phyloP scores from a whole-genome alignment of 2,113 vertebrate species.

The Pachyramphus minor region DNA sequence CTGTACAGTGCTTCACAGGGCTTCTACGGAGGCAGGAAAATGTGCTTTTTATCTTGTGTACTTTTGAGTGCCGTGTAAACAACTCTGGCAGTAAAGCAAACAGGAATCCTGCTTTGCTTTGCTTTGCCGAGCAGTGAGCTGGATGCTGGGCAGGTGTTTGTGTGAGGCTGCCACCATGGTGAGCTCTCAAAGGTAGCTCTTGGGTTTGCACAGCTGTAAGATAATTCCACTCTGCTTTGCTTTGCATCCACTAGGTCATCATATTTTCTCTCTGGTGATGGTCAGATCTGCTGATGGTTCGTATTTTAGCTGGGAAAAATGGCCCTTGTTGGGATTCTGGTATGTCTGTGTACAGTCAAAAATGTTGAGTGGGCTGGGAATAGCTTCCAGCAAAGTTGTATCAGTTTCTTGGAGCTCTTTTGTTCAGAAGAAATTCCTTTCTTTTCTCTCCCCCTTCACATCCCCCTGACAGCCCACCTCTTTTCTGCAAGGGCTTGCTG shows the following conservation, averaged over 20 bases:
- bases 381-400: constrained; percentile 29
- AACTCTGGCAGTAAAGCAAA: not conserved
- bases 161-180: not conserved
- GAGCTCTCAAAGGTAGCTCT: not conserved
- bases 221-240: not conserved
- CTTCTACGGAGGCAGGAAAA: not conserved
- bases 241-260: constrained; percentile 57
- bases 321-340: constrained; percentile 49
- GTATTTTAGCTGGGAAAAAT: constrained; percentile 70
- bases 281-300: constrained; percentile 77
- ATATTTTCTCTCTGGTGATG: constrained; percentile 73
- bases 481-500: not conserved
- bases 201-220: not conserved
- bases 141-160: not conserved
- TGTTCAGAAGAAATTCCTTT: constrained; percentile 38
- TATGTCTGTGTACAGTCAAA: constrained; percentile 48
- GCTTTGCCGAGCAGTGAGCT: not conserved
- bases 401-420: constrained; percentile 51
- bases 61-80: not conserved
- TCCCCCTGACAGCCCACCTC: constrained; percentile 42
- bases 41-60: not conserved
- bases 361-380: constrained; percentile 63
- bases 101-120: not conserved
- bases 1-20: not conserved
- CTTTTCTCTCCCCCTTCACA: not conserved